Conservation (phyloP, 2,888 invertebrate genomes). For the Pardosa pseudoannulata region DNA sequence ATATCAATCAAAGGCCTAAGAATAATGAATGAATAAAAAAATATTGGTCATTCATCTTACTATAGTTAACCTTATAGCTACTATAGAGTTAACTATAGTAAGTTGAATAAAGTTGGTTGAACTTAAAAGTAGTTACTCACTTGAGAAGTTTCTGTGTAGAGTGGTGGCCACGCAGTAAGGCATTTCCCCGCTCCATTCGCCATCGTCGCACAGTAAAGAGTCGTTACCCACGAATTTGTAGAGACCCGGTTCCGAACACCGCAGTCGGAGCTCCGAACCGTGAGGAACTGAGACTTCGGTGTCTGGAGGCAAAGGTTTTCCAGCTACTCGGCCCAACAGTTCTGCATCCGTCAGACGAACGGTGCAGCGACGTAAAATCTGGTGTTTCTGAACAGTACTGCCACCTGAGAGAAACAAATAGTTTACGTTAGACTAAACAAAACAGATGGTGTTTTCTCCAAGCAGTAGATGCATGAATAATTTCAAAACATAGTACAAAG, state of each 20-base stretch:
- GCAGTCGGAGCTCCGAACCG: constrained; percentile 85
- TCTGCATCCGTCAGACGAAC: constrained; percentile 84
- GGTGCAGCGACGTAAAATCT: constrained; percentile 85
- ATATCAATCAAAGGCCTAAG: too few species aligned
- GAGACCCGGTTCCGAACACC: constrained; percentile 88
- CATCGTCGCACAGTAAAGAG: constrained; percentile 87
- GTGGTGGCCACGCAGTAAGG: constrained; percentile 92
- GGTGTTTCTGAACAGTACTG: constrained; percentile 82
- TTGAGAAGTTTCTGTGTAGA: constrained; percentile 89
- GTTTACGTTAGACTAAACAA: too few species aligned
- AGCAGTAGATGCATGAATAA: too few species aligned
- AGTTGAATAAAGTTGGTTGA: too few species aligned
- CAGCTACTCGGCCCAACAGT: constrained; percentile 83
- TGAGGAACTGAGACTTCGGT: constrained; percentile 84
- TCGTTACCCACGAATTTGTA: constrained; percentile 90
- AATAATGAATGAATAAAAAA: too few species aligned
- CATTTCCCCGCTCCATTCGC: constrained; percentile 86
- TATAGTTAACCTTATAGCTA: too few species aligned
- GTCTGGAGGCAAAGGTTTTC: constrained; percentile 83
- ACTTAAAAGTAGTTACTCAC: too few species aligned
- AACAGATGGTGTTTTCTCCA: too few species aligned
- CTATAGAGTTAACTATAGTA: too few species aligned
- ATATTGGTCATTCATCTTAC: too few species aligned
- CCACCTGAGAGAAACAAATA: constrained; percentile 81
- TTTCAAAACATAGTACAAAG: too few species aligned